A percentile compares a stretch with the other conserved stretches of the same genome.
phyloP scores from a whole-genome alignment of 2,113 vertebrate genomes.

The Corvus moneduloides region DNA sequence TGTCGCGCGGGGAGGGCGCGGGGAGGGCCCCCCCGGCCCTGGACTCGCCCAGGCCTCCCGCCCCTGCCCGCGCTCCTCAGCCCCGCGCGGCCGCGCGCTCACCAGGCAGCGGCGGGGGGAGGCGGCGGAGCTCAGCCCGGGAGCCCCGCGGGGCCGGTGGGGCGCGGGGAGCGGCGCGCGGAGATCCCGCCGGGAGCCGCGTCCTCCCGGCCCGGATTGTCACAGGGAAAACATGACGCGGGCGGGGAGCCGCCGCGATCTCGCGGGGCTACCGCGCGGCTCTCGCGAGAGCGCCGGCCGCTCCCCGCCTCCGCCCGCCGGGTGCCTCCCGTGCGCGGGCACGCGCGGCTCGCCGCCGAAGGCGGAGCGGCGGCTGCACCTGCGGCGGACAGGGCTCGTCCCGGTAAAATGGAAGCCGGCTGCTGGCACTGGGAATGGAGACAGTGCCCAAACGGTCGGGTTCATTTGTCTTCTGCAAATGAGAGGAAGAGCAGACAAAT shows the following conservation, averaged over 20 bases:
- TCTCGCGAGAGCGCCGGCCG: neutral
- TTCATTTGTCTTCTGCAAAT: fast-evolving
- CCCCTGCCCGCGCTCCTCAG: neutral
- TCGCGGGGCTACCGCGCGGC: neutral
- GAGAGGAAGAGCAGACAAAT: neutral
- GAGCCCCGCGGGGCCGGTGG: neutral
- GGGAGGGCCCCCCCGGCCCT: neutral
- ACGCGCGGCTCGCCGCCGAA: neutral
- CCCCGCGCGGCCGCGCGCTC: neutral
- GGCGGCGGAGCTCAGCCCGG: neutral
- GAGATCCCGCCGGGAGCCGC: neutral
- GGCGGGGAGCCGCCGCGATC: neutral
- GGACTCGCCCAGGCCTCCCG: neutral
- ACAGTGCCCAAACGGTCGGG: fast-evolving
- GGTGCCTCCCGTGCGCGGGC: neutral
- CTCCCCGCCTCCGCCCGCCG: neutral
- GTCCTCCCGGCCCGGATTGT: neutral
- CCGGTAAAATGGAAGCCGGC: neutral
- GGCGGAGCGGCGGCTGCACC: fast-evolving
- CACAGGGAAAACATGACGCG: constrained; percentile 45
- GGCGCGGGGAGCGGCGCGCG: no score
- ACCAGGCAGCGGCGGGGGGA: neutral
- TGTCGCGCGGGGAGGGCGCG: neutral
- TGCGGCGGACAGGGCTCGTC: fast-evolving
- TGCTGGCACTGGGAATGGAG: fast-evolving